A percentile compares a stretch with the other conserved stretches of the same genome.
Conservation (phyloP, 2,113 vertebrate genomes). For the Paralichthys olivaceus region DNA sequence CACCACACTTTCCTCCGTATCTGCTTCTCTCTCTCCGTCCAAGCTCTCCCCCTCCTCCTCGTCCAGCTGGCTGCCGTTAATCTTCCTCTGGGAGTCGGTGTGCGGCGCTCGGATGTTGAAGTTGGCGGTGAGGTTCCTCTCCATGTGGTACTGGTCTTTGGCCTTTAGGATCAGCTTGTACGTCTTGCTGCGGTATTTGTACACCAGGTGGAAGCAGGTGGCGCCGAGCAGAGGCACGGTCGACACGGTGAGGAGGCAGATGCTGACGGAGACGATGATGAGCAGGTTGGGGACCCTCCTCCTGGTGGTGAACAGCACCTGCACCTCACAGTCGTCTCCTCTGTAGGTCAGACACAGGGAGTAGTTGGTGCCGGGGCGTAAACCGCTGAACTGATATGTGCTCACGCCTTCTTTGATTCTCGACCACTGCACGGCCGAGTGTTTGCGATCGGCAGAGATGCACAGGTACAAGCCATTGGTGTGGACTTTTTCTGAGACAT, state of each 20-base stretch:
- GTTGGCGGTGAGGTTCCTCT: slow-evolving; percentile 87
- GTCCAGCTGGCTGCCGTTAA: slow-evolving; percentile 79
- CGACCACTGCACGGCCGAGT: slow-evolving; percentile 91
- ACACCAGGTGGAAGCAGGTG: slow-evolving; percentile 94
- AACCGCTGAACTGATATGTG: slow-evolving; percentile 89
- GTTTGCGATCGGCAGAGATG: slow-evolving; percentile 79
- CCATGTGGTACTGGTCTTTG: slow-evolving; percentile 89
- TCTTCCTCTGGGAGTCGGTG: slow-evolving; percentile 89
- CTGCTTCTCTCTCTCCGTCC: slow-evolving; percentile 74
- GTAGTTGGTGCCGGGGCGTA: slow-evolving; percentile 93
- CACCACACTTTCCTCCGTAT: slow-evolving; percentile 85
- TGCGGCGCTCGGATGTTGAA: slow-evolving; percentile 87
- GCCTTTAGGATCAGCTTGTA: slow-evolving; percentile 94
- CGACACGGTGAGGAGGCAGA: slow-evolving; percentile 92
- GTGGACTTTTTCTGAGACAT: slow-evolving; percentile 53
- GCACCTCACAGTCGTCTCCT: slow-evolving; percentile 91
- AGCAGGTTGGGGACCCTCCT: slow-evolving; percentile 91
- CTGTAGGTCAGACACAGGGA: slow-evolving; percentile 91
- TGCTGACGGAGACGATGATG: slow-evolving; percentile 93
- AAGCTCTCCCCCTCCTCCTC: slow-evolving; percentile 74
- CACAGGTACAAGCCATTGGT: slow-evolving; percentile 91
- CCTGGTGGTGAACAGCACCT: slow-evolving; percentile 93
- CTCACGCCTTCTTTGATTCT: slow-evolving; percentile 90
- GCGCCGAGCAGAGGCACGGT: slow-evolving; percentile 94
- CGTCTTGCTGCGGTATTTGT: slow-evolving; percentile 94